Conservation (phyloP, 2,888 invertebrate genomes). For the Cheilosia impressa region DNA sequence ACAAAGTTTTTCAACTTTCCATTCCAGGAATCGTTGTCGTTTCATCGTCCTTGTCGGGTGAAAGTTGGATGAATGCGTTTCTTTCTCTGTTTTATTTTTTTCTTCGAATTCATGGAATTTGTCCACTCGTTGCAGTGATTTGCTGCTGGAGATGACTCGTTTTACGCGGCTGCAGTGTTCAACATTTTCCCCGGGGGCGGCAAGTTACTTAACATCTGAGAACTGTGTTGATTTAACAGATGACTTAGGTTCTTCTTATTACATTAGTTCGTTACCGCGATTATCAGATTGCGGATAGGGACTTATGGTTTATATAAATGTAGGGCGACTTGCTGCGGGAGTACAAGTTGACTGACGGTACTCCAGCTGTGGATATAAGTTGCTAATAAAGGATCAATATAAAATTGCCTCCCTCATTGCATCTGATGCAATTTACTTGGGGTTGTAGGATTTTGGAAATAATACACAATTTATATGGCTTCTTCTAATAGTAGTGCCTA, state of each 20-base stretch:
- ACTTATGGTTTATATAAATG: neutral
- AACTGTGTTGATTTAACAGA: constrained; percentile 45
- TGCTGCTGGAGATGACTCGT: constrained; percentile 23
- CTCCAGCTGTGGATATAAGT: too few species aligned
- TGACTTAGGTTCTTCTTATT: constrained; percentile 28
- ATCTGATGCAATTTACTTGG: neutral
- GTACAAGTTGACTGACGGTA: too few species aligned
- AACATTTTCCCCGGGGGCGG: constrained; percentile 21
- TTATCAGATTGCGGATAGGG: neutral
- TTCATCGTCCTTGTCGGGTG: constrained; percentile 33
- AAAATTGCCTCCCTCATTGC: neutral
- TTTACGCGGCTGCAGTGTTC: constrained; percentile 1
- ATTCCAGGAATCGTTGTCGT: constrained; percentile 30
- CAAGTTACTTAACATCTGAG: constrained; percentile 42
- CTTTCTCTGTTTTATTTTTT: constrained; percentile 19
- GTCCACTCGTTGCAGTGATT: constrained; percentile 52
- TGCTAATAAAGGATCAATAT: too few species aligned
- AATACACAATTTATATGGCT: too few species aligned
- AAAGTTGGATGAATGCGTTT: constrained; percentile 22
- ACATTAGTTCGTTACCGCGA: neutral
- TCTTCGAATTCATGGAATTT: constrained; percentile 26
- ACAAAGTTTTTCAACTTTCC: constrained; percentile 70
- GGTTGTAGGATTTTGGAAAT: neutral
- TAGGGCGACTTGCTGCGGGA: neutral
- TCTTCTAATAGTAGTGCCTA: too few species aligned